Conservation (phyloP, 2,113 vertebrate genomes). For the Charina bottae region DNA sequence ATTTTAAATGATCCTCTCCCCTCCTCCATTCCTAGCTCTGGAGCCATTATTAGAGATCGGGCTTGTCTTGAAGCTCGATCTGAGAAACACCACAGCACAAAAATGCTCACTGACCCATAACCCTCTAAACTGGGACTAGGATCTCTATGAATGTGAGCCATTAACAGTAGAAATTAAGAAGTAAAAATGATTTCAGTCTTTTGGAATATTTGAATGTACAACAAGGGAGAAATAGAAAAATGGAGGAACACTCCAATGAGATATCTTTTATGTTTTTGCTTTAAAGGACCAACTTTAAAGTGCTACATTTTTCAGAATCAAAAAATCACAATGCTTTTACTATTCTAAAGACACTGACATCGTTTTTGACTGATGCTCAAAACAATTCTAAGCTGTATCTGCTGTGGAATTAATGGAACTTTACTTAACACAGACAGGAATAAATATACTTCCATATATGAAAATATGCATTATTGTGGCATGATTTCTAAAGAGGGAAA, state of each 20-base stretch:
- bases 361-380: slow-evolving; percentile 59
- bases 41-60: slow-evolving; percentile 78
- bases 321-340: slow-evolving; percentile 30
- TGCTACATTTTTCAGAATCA: slow-evolving; percentile 38
- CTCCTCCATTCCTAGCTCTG: slow-evolving; percentile 68
- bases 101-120: slow-evolving; percentile 81
- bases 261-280: not conserved
- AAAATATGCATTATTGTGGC: slow-evolving; percentile 43
- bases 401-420: slow-evolving; percentile 61
- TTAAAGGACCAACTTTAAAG: slow-evolving; percentile 15
- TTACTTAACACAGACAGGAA: slow-evolving; percentile 47
- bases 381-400: slow-evolving; percentile 65
- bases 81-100: slow-evolving; percentile 75
- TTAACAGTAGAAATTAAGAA: slow-evolving; percentile 54
- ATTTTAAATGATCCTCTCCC: slow-evolving; percentile 74
- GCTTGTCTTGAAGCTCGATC: slow-evolving; percentile 78
- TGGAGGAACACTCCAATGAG: not conserved
- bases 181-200: slow-evolving; percentile 61
- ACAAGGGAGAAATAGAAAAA: not conserved
- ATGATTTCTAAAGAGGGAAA: slow-evolving; percentile 27
- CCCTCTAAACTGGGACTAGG: slow-evolving; percentile 69
- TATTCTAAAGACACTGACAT: slow-evolving; percentile 47
- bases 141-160: slow-evolving; percentile 67
- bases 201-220: slow-evolving; percentile 53
- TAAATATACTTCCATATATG: slow-evolving; percentile 28